Base-by-base conservation (phyloP, 2,888 invertebrate species). In the Aleiodes leptofemur region DNA sequence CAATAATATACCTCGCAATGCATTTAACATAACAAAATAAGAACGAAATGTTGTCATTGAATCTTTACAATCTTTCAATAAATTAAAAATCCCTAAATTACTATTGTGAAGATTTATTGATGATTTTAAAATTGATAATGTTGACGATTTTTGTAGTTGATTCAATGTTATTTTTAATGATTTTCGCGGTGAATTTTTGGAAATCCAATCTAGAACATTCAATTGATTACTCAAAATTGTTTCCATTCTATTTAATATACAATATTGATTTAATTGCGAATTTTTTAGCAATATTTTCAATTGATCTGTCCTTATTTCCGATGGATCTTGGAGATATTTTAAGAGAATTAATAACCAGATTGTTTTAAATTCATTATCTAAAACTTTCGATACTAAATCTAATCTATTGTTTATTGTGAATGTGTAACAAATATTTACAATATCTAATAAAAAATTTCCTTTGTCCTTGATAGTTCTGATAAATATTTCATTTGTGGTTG, bases 381-480 rank as follows among this genome's bases (percentile, higher is more conserved):
- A 74, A 59, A 86, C 79, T 61, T 74, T 80, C 13, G 81, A 79
- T 23, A 85, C 83, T 23, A 82, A 74, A 14, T 82, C 77, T 14
- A 82, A 82, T 8, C 80, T 79, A 50, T 76, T 78, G 74, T 82
- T 82, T 3, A 81, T 78, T n/a, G 83, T 50, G 29, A 87, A 79
- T 8, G 77, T 79, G 72, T 81, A 80, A 77, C 85, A 87, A 50
- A 88, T 79, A 53, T 87, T 83, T 87, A 88, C 78, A 74, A 89
- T 83, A 80, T 88, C 89, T 53, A 74, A 74, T 14, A 88, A 57
- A 88, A 88, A 89, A 77, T 88, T 88, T 11, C 76, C 75, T 72
- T 81, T 79, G 16, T 74, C 83, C 74, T 75, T 82, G 55, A 82
- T 76, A 16, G 83, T 77, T 76, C 89, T 81, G 56, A 82, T 78